Conservation (phyloP, 2,888 invertebrate genomes). For the Galerucella pusilla region DNA sequence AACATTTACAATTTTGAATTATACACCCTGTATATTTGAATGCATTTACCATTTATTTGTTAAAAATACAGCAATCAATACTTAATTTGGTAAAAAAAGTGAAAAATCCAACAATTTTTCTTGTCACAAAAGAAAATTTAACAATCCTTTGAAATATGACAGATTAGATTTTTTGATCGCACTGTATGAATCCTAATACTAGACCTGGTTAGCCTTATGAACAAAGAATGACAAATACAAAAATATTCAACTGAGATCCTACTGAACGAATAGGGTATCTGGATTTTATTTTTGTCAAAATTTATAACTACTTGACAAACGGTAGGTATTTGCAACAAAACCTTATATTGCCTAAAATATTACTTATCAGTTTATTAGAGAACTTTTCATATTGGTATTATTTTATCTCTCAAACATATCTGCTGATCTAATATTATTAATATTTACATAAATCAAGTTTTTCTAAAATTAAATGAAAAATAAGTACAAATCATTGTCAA, state of each 20-base stretch:
- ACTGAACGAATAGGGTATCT: constrained; percentile 23
- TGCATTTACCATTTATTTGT: too few species aligned
- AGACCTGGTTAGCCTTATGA: constrained; percentile 20
- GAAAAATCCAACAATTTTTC: too few species aligned
- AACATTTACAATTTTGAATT: too few species aligned
- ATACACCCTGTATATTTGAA: too few species aligned
- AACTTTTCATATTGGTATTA: constrained; percentile 36
- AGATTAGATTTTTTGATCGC: constrained; percentile 27
- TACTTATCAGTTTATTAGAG: constrained; percentile 41
- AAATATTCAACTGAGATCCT: constrained; percentile 48
- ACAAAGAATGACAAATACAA: constrained; percentile 52
- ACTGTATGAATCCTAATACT: not conserved
- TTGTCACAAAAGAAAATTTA: not conserved
- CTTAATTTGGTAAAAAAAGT: too few species aligned
- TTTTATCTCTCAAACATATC: constrained; percentile 24
- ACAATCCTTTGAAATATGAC: not conserved
- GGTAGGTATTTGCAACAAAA: constrained; percentile 36
- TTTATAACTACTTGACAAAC: constrained; percentile 41
- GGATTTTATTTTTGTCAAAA: constrained; percentile 39
- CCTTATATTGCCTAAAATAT: constrained; percentile 42
- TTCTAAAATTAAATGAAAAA: not conserved
- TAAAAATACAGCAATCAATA: too few species aligned
- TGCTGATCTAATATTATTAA: constrained; percentile 18
- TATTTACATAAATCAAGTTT: not conserved
- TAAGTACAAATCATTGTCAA: too few species aligned